Base-by-base conservation (phyloP, 2,888 invertebrate genomes). In the Hirtodrosophila confusa region DNA sequence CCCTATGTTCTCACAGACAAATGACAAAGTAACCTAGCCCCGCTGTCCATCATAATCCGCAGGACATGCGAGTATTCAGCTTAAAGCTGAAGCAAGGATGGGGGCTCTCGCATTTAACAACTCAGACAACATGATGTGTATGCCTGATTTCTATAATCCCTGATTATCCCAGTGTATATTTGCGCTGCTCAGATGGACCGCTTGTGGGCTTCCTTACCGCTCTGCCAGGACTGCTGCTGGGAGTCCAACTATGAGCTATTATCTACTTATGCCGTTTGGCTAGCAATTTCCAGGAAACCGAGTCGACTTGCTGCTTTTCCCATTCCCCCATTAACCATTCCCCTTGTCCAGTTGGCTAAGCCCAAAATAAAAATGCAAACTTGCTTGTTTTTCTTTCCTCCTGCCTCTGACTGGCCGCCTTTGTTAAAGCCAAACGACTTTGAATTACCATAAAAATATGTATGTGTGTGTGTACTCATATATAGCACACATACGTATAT, bases 211-310 rank as follows among this genome's bases (percentile, higher is more conserved):
- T 40, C 43, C 40, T 48, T 40, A 35, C 40, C 55, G 29, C 45
- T 23, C 40, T 33, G n/a, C 6, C 37, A 17, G 11, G 1, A 8
- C 12, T 43, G 31, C 27, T 11, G 10, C 36, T 35, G 36, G 37
- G 12, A 35, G 50, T 29, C 10, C 54, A 54, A 44, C 68, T 56
- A 53, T 58, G 66, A 55, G 66, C 73, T 62, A 69, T 73, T 66
- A 69, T 70, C 70, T 70, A 71, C 71, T 71, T 71, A 71, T 66
- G 70, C 71, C 66, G 66, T 71, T 71, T 71, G 71, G 71, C 71
- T 61, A 69, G 66, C 71, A 69, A 67, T 71, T 71, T 70, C 17
- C 58, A 58, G 49, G 29, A 44, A 69, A 55, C 41, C 27, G 44
- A 53, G 40, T 47, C 31, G 4, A 11, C 27, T 11, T 8, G 17